Conservation (phyloP, 35 echinoderm and acorn worm genomes). For the Apostichopus parvimensis region DNA sequence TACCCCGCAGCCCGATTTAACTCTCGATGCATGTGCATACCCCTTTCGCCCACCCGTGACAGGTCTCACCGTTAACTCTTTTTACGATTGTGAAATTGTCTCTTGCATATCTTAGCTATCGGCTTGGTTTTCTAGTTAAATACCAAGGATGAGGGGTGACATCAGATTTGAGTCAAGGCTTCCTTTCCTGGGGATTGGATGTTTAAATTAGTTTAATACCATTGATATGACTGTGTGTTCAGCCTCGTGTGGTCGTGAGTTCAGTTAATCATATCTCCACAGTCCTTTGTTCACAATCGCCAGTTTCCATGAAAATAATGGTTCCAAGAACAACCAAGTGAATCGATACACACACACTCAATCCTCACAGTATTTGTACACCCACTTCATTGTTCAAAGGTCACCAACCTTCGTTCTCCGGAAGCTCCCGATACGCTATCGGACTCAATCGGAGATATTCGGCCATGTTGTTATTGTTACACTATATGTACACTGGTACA, state of each 20-base stretch:
- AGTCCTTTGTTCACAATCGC: neutral
- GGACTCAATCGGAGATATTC: constrained; percentile 17
- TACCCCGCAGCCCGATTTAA: no score
- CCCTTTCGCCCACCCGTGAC: no score
- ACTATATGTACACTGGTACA: constrained; percentile 39
- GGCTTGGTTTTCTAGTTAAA: no score
- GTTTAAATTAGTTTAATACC: neutral
- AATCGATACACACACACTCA: neutral
- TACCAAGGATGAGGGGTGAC: neutral
- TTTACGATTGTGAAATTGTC: no score
- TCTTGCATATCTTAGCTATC: no score
- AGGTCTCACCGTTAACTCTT: no score
- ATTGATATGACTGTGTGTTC: neutral
- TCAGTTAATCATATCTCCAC: neutral
- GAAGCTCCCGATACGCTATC: neutral
- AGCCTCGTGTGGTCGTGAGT: neutral
- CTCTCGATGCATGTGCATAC: no score
- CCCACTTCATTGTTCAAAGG: constrained; percentile 30
- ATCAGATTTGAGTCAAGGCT: neutral
- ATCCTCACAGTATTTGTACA: neutral
- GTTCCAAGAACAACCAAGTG: neutral
- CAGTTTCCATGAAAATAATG: neutral
- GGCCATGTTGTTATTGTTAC: constrained; percentile 59
- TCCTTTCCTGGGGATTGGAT: neutral
- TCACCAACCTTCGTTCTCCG: constrained; percentile 16